Percentiles rank a stretch among this genome's conserved stretches.
These are phyloP conservation scores for Megaceryle maxima DNA, from an alignment of 2,113 vertebrate species.

Conservation along the genomic window DNA sequence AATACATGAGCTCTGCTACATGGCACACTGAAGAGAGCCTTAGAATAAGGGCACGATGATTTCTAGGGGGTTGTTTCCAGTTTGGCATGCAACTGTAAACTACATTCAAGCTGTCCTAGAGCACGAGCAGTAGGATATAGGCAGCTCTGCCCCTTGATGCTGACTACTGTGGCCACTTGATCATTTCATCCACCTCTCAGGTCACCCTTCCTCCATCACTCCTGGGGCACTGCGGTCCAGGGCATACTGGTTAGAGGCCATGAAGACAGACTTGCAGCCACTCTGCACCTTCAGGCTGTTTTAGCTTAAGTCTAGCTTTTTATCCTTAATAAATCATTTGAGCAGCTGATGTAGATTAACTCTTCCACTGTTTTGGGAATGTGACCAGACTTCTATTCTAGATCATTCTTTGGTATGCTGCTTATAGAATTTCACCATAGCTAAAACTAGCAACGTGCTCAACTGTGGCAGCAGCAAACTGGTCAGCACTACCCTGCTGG, in stretches of 20 bases:
- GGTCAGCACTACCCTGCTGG: neutral
- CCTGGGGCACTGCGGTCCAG: neutral
- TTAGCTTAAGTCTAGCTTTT: neutral
- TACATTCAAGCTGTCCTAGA: constrained; percentile 15
- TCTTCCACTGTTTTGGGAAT: neutral
- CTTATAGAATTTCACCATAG: constrained; percentile 24
- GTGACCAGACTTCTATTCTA: neutral
- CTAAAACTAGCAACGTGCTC: neutral
- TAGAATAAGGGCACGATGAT: constrained; percentile 27
- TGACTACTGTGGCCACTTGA: neutral
- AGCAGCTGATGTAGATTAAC: constrained; percentile 7
- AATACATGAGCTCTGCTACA: constrained; percentile 37
- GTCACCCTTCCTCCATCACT: neutral
- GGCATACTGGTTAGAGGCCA: neutral
- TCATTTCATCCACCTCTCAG: neutral
- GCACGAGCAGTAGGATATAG: neutral
- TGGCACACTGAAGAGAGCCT: constrained; percentile 15
- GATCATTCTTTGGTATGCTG: constrained; percentile 23
- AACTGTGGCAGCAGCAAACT: neutral
- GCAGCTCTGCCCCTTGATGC: neutral
- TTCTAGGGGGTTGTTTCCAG: constrained; percentile 42
- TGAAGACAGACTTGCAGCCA: neutral
- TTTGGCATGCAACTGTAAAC: constrained; percentile 35
- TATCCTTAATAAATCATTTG: neutral
- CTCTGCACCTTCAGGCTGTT: neutral